A percentile compares a stretch with the other conserved stretches of the same genome.
phyloP scores from a whole-genome alignment of 2,113 vertebrate species.

The Crotalus horridus region DNA sequence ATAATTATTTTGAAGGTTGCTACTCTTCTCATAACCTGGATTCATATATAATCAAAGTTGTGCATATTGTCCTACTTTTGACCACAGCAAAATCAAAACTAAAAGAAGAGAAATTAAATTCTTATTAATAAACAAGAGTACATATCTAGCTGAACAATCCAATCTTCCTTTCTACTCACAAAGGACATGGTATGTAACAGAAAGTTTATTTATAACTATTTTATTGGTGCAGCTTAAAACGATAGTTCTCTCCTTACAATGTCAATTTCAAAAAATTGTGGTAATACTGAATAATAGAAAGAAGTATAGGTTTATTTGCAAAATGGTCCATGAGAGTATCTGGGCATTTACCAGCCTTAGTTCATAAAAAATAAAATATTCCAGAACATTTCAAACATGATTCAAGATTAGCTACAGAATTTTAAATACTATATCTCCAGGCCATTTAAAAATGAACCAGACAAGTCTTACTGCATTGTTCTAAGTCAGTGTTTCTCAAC shows the following conservation, averaged over 20 bases:
- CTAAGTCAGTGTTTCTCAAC: too few relatives aligned
- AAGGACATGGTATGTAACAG: neutral
- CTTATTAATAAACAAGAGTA: neutral
- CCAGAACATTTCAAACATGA: neutral
- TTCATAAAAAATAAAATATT: neutral
- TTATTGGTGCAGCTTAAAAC: neutral
- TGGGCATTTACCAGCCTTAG: neutral
- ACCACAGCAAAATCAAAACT: neutral
- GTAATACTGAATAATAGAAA: neutral
- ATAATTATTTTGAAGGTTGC: neutral
- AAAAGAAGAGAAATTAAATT: neutral
- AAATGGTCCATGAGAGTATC: neutral
- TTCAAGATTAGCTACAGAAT: neutral
- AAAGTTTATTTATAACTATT: neutral
- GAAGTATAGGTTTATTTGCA: neutral
- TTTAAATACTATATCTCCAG: neutral
- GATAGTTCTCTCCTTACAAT: neutral
- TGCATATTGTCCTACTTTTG: neutral
- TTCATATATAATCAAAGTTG: neutral
- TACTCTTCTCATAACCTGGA: neutral
- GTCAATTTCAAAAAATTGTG: neutral
- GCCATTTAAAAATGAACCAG: neutral
- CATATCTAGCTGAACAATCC: neutral
- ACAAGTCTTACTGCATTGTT: neutral
- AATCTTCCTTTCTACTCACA: neutral